phyloP scores from a whole-genome alignment of 2,797 vertebrate genomes.

The Glyptemys insculpta region DNA sequence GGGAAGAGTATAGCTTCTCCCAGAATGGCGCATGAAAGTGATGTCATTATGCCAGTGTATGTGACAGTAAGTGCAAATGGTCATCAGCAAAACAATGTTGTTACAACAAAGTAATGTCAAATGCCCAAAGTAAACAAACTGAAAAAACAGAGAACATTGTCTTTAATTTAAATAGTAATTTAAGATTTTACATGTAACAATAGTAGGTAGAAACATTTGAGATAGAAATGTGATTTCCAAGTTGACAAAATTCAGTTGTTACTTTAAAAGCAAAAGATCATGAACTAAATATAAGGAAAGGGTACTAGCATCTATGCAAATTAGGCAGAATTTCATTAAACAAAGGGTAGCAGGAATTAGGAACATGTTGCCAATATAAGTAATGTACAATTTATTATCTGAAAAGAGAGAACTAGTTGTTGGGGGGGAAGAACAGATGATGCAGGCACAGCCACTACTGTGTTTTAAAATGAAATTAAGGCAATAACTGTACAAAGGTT shows the following conservation, averaged over 20 bases:
- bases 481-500: not conserved
- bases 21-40: not conserved
- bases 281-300: constrained; percentile 42
- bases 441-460: not conserved
- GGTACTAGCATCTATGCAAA: not conserved
- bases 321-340: constrained; percentile 12
- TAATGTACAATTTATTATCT: not conserved
- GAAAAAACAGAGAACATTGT: not conserved
- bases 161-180: not conserved
- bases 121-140: not conserved
- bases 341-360: constrained; percentile 33
- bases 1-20: not conserved
- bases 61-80: constrained; percentile 36
- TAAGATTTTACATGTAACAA: not conserved
- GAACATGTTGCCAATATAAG: constrained; percentile 24
- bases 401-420: not conserved
- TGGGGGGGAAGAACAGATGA: not conserved
- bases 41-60: not conserved
- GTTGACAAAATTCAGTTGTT: constrained; percentile 1
- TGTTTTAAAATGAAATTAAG: not conserved
- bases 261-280: constrained; percentile 45
- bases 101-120: constrained; percentile 34
- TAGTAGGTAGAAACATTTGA: not conserved
- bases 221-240: not conserved
- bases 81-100: constrained; percentile 38